These are phyloP conservation scores for Heteromormyrus szaboi DNA, from an alignment of 2,797 vertebrate genomes.

Conservation along the genomic window DNA sequence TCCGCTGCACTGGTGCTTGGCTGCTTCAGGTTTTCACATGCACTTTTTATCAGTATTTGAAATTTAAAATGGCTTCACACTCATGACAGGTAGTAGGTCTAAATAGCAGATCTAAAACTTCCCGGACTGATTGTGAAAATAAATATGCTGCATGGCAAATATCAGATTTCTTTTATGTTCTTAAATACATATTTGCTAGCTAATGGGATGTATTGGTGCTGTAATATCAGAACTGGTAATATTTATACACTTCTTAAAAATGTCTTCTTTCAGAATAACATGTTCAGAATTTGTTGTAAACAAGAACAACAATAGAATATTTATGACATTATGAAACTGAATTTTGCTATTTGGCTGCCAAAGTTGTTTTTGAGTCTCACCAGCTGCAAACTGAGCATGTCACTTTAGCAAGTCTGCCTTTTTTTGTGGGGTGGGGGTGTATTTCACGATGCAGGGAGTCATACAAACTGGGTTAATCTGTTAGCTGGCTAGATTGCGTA, in stretches of 20 bases:
- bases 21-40: not conserved
- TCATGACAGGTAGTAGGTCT: not conserved
- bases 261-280: not conserved
- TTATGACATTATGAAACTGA: not conserved
- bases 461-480: not conserved
- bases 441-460: not conserved
- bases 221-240: not conserved
- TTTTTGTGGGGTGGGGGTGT: not conserved
- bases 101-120: not conserved
- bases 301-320: not conserved
- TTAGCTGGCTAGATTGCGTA: not conserved
- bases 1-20: not conserved
- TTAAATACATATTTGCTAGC: not conserved
- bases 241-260: not conserved
- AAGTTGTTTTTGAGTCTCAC: not conserved
- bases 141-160: not conserved
- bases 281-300: not conserved
- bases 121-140: not conserved
- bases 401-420: not conserved
- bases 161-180: not conserved
- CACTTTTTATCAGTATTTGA: not conserved
- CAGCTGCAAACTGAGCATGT: not conserved
- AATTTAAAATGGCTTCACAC: not conserved
- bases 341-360: not conserved
- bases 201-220: not conserved